Conservation (phyloP, 2,113 vertebrate species). For the Syrrhaptes paradoxus region DNA sequence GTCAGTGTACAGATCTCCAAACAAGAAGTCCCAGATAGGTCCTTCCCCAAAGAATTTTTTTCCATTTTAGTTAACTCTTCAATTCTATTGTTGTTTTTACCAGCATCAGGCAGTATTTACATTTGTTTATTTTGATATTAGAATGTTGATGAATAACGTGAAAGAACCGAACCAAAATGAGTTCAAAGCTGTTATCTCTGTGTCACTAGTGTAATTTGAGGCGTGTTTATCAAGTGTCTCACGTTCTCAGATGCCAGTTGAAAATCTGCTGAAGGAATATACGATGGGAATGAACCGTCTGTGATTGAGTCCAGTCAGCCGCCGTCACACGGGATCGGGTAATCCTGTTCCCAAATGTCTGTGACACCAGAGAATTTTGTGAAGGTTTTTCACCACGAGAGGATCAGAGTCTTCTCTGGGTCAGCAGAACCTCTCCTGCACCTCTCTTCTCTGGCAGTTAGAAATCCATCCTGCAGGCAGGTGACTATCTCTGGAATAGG, state of each 20-base stretch:
- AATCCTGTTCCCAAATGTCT: background rate
- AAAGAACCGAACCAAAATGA: background rate
- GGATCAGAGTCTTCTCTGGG: background rate
- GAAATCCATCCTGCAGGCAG: background rate
- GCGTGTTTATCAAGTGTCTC: background rate
- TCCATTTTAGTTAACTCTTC: background rate
- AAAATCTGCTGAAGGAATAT: background rate
- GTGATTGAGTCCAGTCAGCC: background rate
- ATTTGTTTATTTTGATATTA: background rate
- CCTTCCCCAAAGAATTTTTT: background rate
- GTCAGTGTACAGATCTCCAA: background rate
- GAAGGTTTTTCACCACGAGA: background rate
- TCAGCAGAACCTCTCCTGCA: background rate
- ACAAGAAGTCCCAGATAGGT: background rate
- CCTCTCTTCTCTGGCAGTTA: background rate
- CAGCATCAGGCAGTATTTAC: background rate
- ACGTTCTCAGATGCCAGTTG: background rate
- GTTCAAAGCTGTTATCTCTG: background rate
- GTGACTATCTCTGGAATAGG: accelerated
- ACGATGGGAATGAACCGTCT: background rate
- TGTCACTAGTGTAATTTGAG: background rate
- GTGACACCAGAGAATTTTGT: background rate
- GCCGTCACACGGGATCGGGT: background rate
- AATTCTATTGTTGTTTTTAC: background rate
- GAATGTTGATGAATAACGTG: background rate